A percentile compares a stretch with the other conserved stretches of the same genome.
Conservation (phyloP, 2,888 invertebrate species). For the Beris morrisii region DNA sequence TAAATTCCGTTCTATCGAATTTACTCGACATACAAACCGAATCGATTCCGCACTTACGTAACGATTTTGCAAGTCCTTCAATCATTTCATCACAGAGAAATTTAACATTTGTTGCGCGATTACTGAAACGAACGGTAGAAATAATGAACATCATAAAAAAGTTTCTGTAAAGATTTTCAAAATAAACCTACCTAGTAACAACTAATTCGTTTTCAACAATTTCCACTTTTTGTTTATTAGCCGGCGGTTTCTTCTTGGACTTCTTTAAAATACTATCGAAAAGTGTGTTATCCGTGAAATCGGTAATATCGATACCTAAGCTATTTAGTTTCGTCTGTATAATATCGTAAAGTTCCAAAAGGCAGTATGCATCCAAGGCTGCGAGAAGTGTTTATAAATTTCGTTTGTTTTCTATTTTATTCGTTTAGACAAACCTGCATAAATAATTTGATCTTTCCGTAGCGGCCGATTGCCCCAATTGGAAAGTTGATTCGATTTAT, state of each 20-base stretch:
- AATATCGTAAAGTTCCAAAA: slow-evolving; percentile 76
- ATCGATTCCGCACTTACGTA: slow-evolving; percentile 67
- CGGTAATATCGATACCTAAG: slow-evolving; percentile 58
- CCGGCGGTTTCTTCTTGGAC: slow-evolving; percentile 40
- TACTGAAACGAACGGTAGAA: slow-evolving; percentile 10
- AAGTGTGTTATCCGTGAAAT: slow-evolving; percentile 47
- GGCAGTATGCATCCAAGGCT: slow-evolving; percentile 86
- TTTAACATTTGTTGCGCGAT: slow-evolving; percentile 45
- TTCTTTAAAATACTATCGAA: slow-evolving; percentile 41
- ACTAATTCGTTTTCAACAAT: slow-evolving; percentile 22
- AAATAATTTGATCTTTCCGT: slow-evolving; percentile 73
- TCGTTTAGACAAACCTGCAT: slow-evolving; percentile 63
- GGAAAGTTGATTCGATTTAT: slow-evolving; percentile 89
- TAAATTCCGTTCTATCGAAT: slow-evolving; percentile 59
- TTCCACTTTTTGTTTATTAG: slow-evolving; percentile 38
- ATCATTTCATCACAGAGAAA: slow-evolving; percentile 66
- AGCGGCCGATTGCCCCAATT: slow-evolving; percentile 88
- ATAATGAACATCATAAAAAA: slow-evolving; percentile 15
- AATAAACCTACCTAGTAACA: not conserved
- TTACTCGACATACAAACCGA: slow-evolving; percentile 59
- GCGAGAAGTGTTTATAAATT: slow-evolving; percentile 41
- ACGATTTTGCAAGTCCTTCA: slow-evolving; percentile 63
- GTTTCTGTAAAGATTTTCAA: not conserved
- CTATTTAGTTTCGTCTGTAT: slow-evolving; percentile 50
- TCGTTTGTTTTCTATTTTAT: not conserved